Base-by-base conservation (phyloP, 1,140 invertebrate genomes). In the Globodera rostochiensis region DNA sequence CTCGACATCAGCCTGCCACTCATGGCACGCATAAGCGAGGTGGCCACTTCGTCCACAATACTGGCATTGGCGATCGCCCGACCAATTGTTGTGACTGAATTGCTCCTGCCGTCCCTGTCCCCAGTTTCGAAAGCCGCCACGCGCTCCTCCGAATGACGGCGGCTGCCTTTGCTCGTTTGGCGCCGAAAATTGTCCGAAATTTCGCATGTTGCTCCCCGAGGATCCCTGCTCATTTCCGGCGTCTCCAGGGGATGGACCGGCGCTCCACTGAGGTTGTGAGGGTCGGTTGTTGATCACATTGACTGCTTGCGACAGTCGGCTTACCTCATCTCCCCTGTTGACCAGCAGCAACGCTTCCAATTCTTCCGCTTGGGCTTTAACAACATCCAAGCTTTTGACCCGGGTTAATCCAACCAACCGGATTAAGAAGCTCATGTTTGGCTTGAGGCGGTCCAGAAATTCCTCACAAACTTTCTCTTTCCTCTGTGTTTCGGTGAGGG, bases 351-450 rank as follows among this genome's bases (percentile, higher is more conserved):
- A 19, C 15, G 71, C 49, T n/a, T 73, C 71, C 19, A 73, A 73
- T 21, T 73, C 71, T n/a, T 73, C 71, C 11, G 71, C 71, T 21
- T 73, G 71, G 6, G n/a, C 46, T 73, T n/a, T 73, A 15, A 73
- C 71, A 13, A 73, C 11, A 21, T 73, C 71, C 49, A 73, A 73
- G n/a, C 21, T n/a, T n/a, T 73, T 73, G 6, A 15, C n/a, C 21
- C 19, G 46, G 6, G 71, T n/a, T 15, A 73, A n/a, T n/a, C 71
- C 71, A 6, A 73, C 71, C 49, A 73, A 21, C 15, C 71, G 46
- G 21, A 73, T 73, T 6, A 73, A n/a, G n/a, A 73, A 73, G 19
- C 71, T 60, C 25, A 25, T 25, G 25, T 25, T 25, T 25, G 25
- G 25, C 25, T 25, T 25, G 25, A 25, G 25, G 25, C 25, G 25